phyloP scores from a whole-genome alignment of 2,888 invertebrate genomes.

The Melipona bicolor region DNA sequence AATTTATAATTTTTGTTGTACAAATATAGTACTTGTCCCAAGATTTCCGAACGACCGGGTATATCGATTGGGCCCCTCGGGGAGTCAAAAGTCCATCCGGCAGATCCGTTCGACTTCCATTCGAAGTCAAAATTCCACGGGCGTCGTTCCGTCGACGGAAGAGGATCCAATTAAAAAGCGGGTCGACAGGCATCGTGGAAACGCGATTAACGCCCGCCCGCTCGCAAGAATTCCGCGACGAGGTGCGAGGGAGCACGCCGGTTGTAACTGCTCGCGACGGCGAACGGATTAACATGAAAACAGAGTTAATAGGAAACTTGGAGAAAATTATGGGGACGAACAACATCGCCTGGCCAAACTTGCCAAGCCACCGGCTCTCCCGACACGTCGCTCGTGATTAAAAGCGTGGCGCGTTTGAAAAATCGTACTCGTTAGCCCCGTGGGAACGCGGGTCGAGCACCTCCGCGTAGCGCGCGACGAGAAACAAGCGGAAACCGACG shows the following conservation, averaged over 20 bases:
- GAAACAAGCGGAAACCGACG: background rate
- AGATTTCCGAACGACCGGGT: no score
- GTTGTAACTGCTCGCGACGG: slow-evolving; percentile 35
- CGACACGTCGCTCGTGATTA: slow-evolving; percentile 40
- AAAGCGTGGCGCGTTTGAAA: slow-evolving; percentile 36
- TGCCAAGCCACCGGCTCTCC: background rate
- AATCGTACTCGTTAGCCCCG: slow-evolving; percentile 46
- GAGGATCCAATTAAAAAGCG: slow-evolving; percentile 35
- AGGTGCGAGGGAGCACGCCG: background rate
- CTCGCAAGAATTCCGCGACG: slow-evolving; percentile 16
- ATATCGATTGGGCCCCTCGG: no score
- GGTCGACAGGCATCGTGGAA: background rate
- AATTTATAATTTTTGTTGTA: no score
- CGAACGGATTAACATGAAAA: slow-evolving; percentile 50
- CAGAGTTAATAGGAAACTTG: slow-evolving; percentile 44
- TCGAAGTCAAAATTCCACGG: background rate
- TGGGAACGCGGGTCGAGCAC: background rate
- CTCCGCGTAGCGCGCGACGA: background rate
- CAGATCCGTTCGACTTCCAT: background rate
- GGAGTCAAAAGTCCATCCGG: background rate
- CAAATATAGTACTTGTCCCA: no score
- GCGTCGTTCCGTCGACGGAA: background rate
- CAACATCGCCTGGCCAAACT: slow-evolving; percentile 16
- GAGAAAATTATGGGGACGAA: slow-evolving; percentile 41
- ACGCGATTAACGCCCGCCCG: slow-evolving; percentile 27